Base-by-base conservation (phyloP, 2,888 invertebrate species). In the Drosophila gaucha region DNA sequence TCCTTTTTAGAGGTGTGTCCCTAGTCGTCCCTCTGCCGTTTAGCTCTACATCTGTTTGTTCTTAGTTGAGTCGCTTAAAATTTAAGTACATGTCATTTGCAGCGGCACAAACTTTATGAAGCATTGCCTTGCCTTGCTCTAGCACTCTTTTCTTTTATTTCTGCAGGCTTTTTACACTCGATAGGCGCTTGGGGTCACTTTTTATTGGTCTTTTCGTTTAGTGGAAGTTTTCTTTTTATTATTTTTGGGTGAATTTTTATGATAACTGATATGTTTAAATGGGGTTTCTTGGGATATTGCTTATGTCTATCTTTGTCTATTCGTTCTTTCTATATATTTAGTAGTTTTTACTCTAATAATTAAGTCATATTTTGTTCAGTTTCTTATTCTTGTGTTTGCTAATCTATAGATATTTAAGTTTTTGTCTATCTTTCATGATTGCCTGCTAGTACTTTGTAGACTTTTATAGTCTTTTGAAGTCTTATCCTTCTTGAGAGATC, bases 71-170 rank as follows among this genome's bases (percentile, higher is more conserved):
- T 31, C 49, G 31, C 41, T 46, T 58, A 39, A 14, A 36, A 38
- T 72, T 70, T 59, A 51, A 70, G 67, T 52, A 36, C 47, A 31
- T 49, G 67, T 56, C 73, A 56, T 44, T 49, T 44, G 51, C 73
- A 72, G 73, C 6, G 28, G 52, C 28, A 49, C n/a, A n/a, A n/a
- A 33, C 49, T 60, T 68, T 67, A 51, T 69, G 52, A 62, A 33
- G 26, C 38, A 18, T 39, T 14, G 10, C 26, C 5, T 12, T 2
- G 28, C 26, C 6, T 22, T n/a, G n/a, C 39, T 24, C 14, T 22
- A 18, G 22, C 22, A 39, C 18, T 38, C 39, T 9, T 14, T 24
- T 6, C 14, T 16, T 26, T 26, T 16, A 10, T 28, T 16, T 16
- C 43, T 28, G 14, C 2, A 22, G 43, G 28, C 12, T 12, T 18